Conservation (phyloP, 1,140 invertebrate species). For the Apis mellifera region Amel_HAv3.1 CM009935.2:4749501-4750000, state of each 20-base stretch:
- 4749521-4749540: constrained; percentile 35
- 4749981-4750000: constrained; percentile 90
- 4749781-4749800: not conserved
- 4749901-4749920: constrained; percentile 89
- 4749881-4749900: constrained; percentile 85
- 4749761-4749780: constrained; percentile 63
- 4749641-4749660: constrained; percentile 71
- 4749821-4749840: not conserved
- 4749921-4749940: constrained; percentile 86
- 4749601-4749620: constrained; percentile 53
- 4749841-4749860: not conserved
- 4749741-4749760: constrained; percentile 75
- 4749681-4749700: constrained; percentile 80
- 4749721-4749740: constrained; percentile 70
- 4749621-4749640: constrained; percentile 60
- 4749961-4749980: constrained; percentile 87
- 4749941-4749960: constrained; percentile 86
- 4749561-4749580: not conserved
- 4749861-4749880: not conserved
- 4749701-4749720: constrained; percentile 75
- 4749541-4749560: constrained; percentile 51
- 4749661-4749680: constrained; percentile 71
- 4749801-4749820: not conserved
- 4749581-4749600: constrained; percentile 33
- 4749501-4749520: constrained; percentile 56